Conservation (phyloP, 2,113 vertebrate genomes). For the Apistogramma diplotaenia region DNA sequence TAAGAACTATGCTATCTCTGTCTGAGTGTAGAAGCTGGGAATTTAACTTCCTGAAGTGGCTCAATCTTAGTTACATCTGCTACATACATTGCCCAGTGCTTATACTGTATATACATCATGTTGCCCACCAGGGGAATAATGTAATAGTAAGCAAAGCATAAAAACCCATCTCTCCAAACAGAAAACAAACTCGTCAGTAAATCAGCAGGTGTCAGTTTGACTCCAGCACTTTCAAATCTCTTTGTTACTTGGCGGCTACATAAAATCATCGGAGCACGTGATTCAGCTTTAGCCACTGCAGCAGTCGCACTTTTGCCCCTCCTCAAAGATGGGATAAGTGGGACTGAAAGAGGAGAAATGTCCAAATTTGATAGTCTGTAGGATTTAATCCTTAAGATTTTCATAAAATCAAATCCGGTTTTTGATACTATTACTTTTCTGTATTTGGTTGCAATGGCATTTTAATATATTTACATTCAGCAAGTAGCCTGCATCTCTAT, state of each 20-base stretch:
- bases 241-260: conserved; percentile 34
- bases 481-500: background rate
- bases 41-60: conserved; percentile 61
- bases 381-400: background rate
- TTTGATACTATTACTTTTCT: background rate
- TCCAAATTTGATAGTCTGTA: background rate
- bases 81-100: conserved; percentile 70
- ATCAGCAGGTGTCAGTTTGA: background rate
- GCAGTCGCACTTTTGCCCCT: background rate
- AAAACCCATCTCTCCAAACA: conserved; percentile 29
- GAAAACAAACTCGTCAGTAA: conserved; percentile 9
- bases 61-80: conserved; percentile 64
- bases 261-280: conserved; percentile 27
- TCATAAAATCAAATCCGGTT: background rate
- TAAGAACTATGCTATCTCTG: conserved; percentile 40
- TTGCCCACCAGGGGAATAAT: conserved; percentile 59
- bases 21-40: conserved; percentile 55
- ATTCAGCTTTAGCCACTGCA: background rate
- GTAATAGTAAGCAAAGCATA: conserved; percentile 51
- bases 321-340: background rate
- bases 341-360: background rate
- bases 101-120: conserved; percentile 60
- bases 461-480: background rate
- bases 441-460: background rate
- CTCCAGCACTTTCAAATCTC: background rate